Conservation (phyloP, 1,140 invertebrate species). For the Drosophila fuyamai region DNA sequence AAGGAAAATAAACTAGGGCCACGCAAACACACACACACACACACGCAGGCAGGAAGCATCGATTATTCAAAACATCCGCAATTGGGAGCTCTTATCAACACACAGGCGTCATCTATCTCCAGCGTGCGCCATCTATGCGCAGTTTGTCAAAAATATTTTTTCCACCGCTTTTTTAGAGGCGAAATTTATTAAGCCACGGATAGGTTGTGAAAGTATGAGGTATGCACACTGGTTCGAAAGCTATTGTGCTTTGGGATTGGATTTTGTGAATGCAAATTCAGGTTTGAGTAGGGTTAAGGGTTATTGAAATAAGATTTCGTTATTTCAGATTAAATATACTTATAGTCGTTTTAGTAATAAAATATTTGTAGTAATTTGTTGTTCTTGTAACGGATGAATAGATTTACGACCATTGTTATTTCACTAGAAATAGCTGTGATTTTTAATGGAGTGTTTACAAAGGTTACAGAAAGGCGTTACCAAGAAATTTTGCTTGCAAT, state of each 20-base stretch:
- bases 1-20: slow-evolving; percentile 40
- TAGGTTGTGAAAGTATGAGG: slow-evolving; percentile 5
- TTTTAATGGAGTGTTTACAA: too few species aligned
- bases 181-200: slow-evolving; percentile 38
- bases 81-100: slow-evolving; percentile 76
- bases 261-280: too few species aligned
- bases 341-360: too few species aligned
- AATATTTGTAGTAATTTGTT: too few species aligned
- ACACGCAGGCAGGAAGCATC: slow-evolving; percentile 64
- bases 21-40: slow-evolving; percentile 11
- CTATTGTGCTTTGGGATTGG: background rate
- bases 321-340: too few species aligned
- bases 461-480: too few species aligned
- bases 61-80: slow-evolving; percentile 83
- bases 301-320: too few species aligned
- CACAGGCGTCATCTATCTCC: slow-evolving; percentile 62
- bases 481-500: too few species aligned
- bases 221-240: slow-evolving; percentile 6
- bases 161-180: slow-evolving; percentile 16
- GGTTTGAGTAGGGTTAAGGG: too few species aligned
- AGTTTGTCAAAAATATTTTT: slow-evolving; percentile 75
- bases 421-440: too few species aligned
- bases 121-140: slow-evolving; percentile 52
- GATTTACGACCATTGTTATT: too few species aligned
- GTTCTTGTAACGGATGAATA: too few species aligned